Base-by-base conservation (phyloP, 2,888 invertebrate genomes). In the Drosophila flavopinicola region DNA sequence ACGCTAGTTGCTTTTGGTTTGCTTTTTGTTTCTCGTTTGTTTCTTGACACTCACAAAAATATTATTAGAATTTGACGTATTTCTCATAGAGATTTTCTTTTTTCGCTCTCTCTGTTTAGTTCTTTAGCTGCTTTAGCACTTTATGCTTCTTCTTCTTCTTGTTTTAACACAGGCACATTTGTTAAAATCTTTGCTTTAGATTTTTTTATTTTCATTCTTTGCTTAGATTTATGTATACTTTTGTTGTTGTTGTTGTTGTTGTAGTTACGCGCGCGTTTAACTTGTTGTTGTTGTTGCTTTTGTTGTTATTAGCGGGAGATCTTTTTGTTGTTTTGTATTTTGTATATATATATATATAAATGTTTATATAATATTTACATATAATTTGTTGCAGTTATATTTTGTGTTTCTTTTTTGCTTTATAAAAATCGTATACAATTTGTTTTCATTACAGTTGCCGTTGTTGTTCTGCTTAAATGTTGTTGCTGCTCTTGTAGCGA, bases 361-460 rank as follows among this genome's bases (percentile, higher is more conserved):
- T 69, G 74, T 78, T 68, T 66, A 79, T 69, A 71, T 72, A 74
- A 83, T 88, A 89, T 88, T 86, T 88, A 86, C 88, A 72, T 65
- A 76, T 72, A 68, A 66, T 68, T 75, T 70, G 29, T 66, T 77
- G 42, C 48, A 29, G 51, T 42, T 49, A 45, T 53, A 29, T 11
- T 61, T 66, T 66, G 45, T 30, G 64, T 53, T 64, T 63, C 20
- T 72, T 75, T 33, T 70, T 88, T 83, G 83, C 69, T 66, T 75
- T 83, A 85, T 71, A 77, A 80, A 85, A 87, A 80, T 88, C 88
- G 88, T 88, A 88, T 88, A 88, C 88, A 87, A 86, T 84, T 66
- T 73, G 83, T 77, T 66, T 51, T 68, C 57, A 56, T 75, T 72
- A 67, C 51, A 59, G 54, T 64, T 78, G 71, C 49, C 57, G 58